phyloP scores from a whole-genome alignment of 2,113 vertebrate genomes.

The Sinocyclocheilus maitianheensis region DNA sequence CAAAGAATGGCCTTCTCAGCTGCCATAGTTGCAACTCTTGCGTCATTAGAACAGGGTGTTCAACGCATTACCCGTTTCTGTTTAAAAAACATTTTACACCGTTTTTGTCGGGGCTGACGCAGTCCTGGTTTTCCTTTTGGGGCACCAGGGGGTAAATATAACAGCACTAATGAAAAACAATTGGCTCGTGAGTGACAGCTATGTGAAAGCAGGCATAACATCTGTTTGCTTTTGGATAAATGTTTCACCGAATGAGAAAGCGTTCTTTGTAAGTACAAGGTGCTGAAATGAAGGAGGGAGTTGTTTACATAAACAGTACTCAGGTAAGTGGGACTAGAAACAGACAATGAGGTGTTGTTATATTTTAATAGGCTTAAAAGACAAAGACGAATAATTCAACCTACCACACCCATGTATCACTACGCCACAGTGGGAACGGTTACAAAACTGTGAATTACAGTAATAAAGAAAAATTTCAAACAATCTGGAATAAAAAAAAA shows the following conservation, averaged over 20 bases:
- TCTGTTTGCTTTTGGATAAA: conserved; percentile 36
- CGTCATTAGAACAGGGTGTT: too few species aligned
- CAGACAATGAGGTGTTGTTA: not conserved
- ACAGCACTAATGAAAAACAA: not conserved
- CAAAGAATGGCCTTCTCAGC: too few species aligned
- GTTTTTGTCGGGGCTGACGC: too few species aligned
- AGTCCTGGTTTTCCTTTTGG: not conserved
- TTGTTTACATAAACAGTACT: conserved; percentile 10
- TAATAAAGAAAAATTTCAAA: not conserved
- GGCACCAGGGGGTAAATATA: not conserved
- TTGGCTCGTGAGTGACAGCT: conserved; percentile 4
- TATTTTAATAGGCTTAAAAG: not conserved
- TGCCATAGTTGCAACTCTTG: too few species aligned
- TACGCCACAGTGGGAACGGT: not conserved
- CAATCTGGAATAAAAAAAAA: not conserved
- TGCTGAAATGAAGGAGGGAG: not conserved
- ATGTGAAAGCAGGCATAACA: not conserved
- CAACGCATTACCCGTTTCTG: too few species aligned
- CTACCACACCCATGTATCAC: not conserved
- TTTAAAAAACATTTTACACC: too few species aligned
- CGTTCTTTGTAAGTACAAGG: not conserved
- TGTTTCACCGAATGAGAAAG: not conserved
- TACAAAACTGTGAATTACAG: not conserved
- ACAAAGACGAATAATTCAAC: not conserved
- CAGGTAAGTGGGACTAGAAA: not conserved